Base-by-base conservation (phyloP, 2,113 vertebrate species). In the Solea senegalensis region DNA sequence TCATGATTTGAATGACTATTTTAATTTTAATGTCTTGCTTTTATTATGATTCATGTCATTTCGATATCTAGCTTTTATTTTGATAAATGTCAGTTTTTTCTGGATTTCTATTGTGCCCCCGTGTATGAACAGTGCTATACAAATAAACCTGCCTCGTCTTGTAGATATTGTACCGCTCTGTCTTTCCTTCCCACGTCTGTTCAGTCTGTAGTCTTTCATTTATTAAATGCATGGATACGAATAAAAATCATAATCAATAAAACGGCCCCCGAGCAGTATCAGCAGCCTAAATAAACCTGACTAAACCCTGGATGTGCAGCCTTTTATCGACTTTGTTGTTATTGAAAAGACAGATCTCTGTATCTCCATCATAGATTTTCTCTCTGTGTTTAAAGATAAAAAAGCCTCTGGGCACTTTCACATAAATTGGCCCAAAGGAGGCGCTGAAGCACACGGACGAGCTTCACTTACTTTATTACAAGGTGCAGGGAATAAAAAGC, bases 141-240 rank as follows among this genome's bases (percentile, higher is more conserved):
- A 21, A 21, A 21, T 21, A 21, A 21, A 21, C 21, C 1, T 21
- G 21, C 21, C 21, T 21, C 21, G 21, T 21, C 21, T 21, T 21
- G 41, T 78, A 72, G 41, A 57, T 9, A 52, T 55, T 44, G 43
- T 10, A 51, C 9, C 49, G 0, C 0, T 5, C 28, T 58, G 57
- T 70, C 61, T 72, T 5, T 69, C 71, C n/a, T 34, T 59, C 52
- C 9, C n/a, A 28, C 62, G 77, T 81, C 50, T 48, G 11, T 73
- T 69, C 28, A 12, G 63, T 60, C 62, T 48, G 28, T 16, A 59
- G 74, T 72, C 21, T 45, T 59, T 65, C 21, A 43, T 51, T n/a
- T 51, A 15, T 54, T 54, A 6, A 26, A 8, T 9, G 41, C 11
- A 0, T 26, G 13, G 40, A 51, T 9, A 44, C 16, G 8, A 73